Base-by-base conservation (phyloP, 2,888 invertebrate species). In the Cheiracanthium punctorium region DNA sequence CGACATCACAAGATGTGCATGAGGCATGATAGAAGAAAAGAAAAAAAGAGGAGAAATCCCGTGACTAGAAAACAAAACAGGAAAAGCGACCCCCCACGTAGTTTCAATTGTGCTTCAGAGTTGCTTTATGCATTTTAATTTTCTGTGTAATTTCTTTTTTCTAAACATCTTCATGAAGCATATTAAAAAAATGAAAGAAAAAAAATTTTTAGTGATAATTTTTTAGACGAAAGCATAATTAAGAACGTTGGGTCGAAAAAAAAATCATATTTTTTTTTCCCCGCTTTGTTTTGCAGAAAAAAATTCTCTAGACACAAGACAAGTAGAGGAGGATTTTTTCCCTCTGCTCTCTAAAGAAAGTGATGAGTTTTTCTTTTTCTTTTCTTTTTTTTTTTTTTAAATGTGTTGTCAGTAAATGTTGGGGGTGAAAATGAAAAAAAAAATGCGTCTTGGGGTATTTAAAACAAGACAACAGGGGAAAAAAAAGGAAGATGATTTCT, bases 171-270 rank as follows among this genome's bases (percentile, higher is more conserved):
- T n/a, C n/a, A n/a, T n/a, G n/a, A n/a, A n/a, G n/a, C n/a, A n/a
- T n/a, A n/a, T n/a, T n/a, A n/a, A n/a, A n/a, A n/a, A n/a, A n/a
- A n/a, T n/a, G n/a, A n/a, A n/a, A n/a, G n/a, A n/a, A n/a, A n/a
- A n/a, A n/a, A n/a, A n/a, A n/a, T 58, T 58, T 58, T 24, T 24
- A 58, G 58, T 7, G 24, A 58, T 58, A 58, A 58, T 58, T 58
- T n/a, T n/a, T 58, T 58, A 58, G 58, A 24, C 48, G 48, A 48
- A 12, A 58, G 24, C 58, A 58, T 58, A 24, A 58, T 58, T 58
- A 58, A 58, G 4, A 58, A 5, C 1, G 24, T 58, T 10, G 37
- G 58, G 24, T 24, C 1, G 24, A 24, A 58, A 58, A 58, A 58
- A 58, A 58, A 58, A 7, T 17, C 10, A 48, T 10, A 10, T 48